phyloP scores from a whole-genome alignment of 2,113 vertebrate genomes.

The Phyllostomus hastatus region DNA sequence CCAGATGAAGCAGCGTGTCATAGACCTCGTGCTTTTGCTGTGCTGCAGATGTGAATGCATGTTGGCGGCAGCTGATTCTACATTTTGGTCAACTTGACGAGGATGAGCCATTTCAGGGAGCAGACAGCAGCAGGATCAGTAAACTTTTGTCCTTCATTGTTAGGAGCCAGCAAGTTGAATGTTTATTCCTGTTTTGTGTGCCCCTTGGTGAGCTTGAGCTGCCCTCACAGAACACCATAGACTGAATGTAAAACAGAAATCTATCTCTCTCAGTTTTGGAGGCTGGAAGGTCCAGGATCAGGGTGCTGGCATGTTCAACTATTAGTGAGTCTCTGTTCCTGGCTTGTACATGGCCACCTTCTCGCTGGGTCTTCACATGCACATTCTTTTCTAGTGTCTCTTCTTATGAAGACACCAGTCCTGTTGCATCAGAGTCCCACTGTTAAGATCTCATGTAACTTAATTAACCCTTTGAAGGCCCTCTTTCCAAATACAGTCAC shows the following conservation, averaged over 20 bases:
- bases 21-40: neutral
- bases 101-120: neutral
- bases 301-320: neutral
- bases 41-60: too few relatives aligned
- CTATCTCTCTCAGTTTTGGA: neutral
- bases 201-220: neutral
- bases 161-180: neutral
- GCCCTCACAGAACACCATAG: neutral
- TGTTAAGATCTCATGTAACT: neutral
- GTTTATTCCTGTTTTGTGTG: neutral
- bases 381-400: too few relatives aligned
- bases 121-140: neutral
- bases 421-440: neutral
- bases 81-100: neutral
- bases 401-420: neutral
- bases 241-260: neutral
- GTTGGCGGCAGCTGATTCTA: neutral
- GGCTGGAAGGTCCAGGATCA: neutral
- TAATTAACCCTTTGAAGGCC: neutral
- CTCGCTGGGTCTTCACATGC: neutral
- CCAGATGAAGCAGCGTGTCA: accelerated
- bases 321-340: neutral
- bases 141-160: neutral
- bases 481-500: neutral
- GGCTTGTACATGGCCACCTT: neutral